Conservation (phyloP, 2,113 vertebrate genomes). For the Ascaphus truei region DNA sequence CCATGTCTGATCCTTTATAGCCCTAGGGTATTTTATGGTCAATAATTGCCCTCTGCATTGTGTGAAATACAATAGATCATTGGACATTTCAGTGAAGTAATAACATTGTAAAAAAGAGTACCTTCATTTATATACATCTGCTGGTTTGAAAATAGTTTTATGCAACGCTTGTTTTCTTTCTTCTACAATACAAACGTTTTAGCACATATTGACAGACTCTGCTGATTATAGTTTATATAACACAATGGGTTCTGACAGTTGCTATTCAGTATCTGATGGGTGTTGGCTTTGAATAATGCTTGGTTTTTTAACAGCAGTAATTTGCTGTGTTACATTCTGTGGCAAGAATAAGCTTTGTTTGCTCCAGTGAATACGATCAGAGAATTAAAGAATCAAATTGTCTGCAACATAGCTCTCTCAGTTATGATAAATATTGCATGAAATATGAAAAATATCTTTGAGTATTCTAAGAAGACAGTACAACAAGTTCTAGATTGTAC, state of each 20-base stretch:
- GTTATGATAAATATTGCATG: neutral
- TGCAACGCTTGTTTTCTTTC: neutral
- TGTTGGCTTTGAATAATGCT: neutral
- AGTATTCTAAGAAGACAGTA: too few relatives aligned
- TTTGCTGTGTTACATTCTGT: neutral
- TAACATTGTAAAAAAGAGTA: neutral
- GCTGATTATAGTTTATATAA: conserved; percentile 11
- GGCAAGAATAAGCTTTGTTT: neutral
- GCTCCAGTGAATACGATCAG: neutral
- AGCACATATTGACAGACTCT: neutral
- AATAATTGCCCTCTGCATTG: neutral
- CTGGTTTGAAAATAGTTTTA: neutral
- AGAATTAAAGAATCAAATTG: neutral
- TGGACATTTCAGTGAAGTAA: neutral
- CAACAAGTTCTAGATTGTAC: too few relatives aligned
- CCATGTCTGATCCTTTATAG: neutral
- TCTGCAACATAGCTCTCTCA: neutral
- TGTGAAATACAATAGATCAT: neutral
- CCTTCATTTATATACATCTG: neutral
- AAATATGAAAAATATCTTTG: neutral
- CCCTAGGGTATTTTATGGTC: neutral
- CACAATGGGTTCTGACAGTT: neutral
- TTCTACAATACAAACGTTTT: neutral
- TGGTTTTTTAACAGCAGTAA: neutral
- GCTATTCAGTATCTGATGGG: neutral